Conservation (phyloP, 2,113 vertebrate species). For the Microtus pennsylvanicus region DNA sequence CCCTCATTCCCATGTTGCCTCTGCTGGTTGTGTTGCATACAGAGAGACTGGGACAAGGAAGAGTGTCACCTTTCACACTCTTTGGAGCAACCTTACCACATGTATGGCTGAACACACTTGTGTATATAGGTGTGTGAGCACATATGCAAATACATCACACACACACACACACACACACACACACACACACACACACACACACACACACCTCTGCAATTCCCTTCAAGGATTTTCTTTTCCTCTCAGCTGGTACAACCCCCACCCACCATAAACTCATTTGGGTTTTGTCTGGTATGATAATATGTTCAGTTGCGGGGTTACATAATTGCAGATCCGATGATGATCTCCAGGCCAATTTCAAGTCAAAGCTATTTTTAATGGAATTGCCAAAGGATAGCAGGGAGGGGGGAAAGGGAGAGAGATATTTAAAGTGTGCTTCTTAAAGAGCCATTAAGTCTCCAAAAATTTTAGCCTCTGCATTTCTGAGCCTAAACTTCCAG, state of each 20-base stretch:
- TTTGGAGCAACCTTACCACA: neutral
- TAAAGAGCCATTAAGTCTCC: conserved; percentile 42
- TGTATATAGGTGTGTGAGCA: neutral
- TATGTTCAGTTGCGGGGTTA: conserved; percentile 55
- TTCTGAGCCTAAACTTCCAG: conserved; percentile 44
- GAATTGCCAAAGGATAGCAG: conserved; percentile 64
- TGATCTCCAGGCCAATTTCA: conserved; percentile 71
- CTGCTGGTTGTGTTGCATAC: neutral
- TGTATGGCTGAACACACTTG: accelerated
- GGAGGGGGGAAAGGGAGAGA: conserved; percentile 26
- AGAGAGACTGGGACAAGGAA: neutral
- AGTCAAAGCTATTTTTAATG: conserved; percentile 78
- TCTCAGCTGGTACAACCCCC: neutral
- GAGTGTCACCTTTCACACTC: neutral
- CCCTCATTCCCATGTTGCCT: neutral
- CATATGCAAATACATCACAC: too few relatives aligned
- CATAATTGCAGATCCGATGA: neutral
- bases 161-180: too few relatives aligned
- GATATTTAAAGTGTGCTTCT: conserved; percentile 57
- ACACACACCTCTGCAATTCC: neutral
- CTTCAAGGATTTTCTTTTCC: neutral
- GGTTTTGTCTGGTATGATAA: conserved; percentile 63
- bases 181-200: accelerated
- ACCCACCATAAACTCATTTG: neutral
- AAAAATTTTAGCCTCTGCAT: neutral